Conservation (phyloP, 2,888 invertebrate genomes). For the Encarsia formosa region DNA sequence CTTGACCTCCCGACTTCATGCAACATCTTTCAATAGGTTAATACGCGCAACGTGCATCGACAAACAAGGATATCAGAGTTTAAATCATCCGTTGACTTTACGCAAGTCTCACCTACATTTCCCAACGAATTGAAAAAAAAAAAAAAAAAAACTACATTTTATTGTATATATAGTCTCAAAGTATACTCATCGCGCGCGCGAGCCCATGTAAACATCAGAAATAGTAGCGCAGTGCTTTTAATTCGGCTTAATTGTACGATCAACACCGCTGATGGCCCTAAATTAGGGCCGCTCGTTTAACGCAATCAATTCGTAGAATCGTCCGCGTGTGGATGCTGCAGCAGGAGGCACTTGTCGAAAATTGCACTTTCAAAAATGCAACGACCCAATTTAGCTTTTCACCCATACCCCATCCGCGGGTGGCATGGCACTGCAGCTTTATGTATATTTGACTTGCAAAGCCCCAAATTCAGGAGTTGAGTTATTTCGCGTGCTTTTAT, state of each 20-base stretch:
- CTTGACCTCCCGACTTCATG: no score
- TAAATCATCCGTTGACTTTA: no score
- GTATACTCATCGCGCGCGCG: no score
- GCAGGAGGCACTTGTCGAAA: conserved; percentile 10
- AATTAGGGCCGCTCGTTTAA: conserved; percentile 11
- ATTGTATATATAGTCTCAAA: no score
- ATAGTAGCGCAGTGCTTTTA: no score
- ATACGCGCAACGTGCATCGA: no score
- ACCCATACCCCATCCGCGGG: background rate
- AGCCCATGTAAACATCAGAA: no score
- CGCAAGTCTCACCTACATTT: no score
- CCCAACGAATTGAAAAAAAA: no score
- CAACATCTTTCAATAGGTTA: no score
- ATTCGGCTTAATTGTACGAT: conserved; percentile 14
- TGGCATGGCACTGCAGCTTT: background rate
- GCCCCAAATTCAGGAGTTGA: background rate
- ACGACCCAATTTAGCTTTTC: conserved; percentile 9
- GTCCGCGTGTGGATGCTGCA: conserved; percentile 12
- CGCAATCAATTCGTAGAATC: conserved; percentile 19
- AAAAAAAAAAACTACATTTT: no score
- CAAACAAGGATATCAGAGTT: no score
- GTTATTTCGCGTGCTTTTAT: background rate
- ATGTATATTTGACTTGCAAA: conserved; percentile 11
- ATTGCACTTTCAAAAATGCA: conserved; percentile 20
- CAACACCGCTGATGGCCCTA: conserved; percentile 7